A percentile compares a stretch with the other conserved stretches of the same genome.
Evolutionary conservation across 92 coral and sea anemone species (phyloP).

Genomic region (Galaxea fascicularis): DNA sequence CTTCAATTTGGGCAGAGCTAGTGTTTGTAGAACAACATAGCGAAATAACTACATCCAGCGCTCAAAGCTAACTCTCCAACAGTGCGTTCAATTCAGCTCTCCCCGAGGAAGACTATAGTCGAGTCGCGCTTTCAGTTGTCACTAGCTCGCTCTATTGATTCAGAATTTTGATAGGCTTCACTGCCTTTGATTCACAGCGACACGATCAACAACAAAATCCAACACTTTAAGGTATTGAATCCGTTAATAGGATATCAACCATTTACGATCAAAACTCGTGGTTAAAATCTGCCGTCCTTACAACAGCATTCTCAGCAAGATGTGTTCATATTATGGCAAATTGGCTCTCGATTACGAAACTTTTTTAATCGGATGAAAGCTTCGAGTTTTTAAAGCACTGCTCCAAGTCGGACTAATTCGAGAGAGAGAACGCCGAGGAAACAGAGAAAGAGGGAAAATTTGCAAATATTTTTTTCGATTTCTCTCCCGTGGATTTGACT

Average conservation of each 20-base stretch:
- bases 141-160: constrained; percentile 19
- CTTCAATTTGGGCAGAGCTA: constrained; percentile 27
- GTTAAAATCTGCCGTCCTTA: constrained; percentile 17
- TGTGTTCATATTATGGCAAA: background rate
- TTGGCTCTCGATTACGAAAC: background rate
- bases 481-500: constrained; percentile 52
- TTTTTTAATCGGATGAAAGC: constrained; percentile 16
- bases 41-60: constrained; percentile 17
- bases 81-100: constrained; percentile 19
- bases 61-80: constrained; percentile 18
- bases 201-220: constrained; percentile 45
- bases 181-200: constrained; percentile 31
- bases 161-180: constrained; percentile 36
- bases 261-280: constrained; percentile 27
- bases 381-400: background rate
- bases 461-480: constrained; percentile 21
- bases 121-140: constrained; percentile 15
- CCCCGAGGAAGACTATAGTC: background rate
- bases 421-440: background rate
- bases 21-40: constrained; percentile 30
- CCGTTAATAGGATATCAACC: constrained; percentile 38
- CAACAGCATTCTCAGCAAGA: constrained; percentile 30
- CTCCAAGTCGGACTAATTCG: background rate
- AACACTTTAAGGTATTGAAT: constrained; percentile 47
- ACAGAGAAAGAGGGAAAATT: background rate